Evolutionary conservation across 2,797 vertebrate species (phyloP), one percentile per base, ranked within the genome.

Genomic region (Danionella dracula): DNA sequence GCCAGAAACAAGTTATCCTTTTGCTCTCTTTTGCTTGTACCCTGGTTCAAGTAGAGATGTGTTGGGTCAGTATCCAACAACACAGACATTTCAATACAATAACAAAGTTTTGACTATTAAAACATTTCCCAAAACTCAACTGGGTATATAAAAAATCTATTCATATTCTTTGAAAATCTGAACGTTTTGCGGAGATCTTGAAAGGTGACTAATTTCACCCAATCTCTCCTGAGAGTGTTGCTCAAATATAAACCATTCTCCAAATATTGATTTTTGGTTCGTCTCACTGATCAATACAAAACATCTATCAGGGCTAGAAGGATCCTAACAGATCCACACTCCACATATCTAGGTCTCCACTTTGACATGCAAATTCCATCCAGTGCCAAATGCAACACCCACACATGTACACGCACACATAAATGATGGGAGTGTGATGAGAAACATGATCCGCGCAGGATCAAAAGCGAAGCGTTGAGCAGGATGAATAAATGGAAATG

Each of bases 361-460:
- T 73, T 69, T 70, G 51, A 70, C 61, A 56, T 73, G 71, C 71
- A 73, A 73, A 73, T 73, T 34, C 23, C 20, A 60, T 13, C 56
- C 57, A 45, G 49, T 56, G 55, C 49, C 19, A 61, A 19, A 56
- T 65, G 21, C 21, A 65, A 67, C 41, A 55, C 63, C 37, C 55
- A 65, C 68, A 58, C 72, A 32, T 49, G 44, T 49, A 5, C 41
- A 12, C 51, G 8, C n/a, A 23, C 57, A 68, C 62, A 68, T 50
- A 40, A 59, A 50, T 48, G 23, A 27, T 27, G 23, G 68, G 60
- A 42, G 60, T 68, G 48, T 23, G 53, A 68, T 68, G 54, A 68
- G 61, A 45, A 68, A 68, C 48, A 64, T 68, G 58, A 68, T 71
- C 55, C 21, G 4, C 8, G 20, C 55, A 60, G 50, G 67, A 63